A percentile compares a stretch with the other conserved stretches of the same genome.
These are phyloP conservation scores for Peucedramus taeniatus DNA, from an alignment of 2,113 vertebrate species.

Conservation along the genomic window DNA sequence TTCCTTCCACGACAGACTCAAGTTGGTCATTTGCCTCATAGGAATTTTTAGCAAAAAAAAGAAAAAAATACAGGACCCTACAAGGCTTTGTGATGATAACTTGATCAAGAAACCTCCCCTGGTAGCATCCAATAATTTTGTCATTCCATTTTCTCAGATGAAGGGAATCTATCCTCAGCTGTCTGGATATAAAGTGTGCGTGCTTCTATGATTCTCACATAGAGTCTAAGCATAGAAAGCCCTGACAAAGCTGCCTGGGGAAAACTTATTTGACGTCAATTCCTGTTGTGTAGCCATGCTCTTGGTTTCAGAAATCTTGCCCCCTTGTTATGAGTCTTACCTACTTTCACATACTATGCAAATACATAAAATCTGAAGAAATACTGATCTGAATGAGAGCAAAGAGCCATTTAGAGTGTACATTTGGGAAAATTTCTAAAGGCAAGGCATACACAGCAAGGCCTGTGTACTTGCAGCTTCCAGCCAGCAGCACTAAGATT, in stretches of 20 bases:
- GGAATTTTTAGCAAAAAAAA: neutral
- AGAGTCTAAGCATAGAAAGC: neutral
- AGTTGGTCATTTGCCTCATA: neutral
- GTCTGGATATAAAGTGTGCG: accelerated
- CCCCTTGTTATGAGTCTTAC: neutral
- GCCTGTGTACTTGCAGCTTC: neutral
- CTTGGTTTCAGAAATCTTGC: neutral
- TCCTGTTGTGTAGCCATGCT: neutral
- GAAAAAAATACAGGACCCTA: neutral
- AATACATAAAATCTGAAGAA: neutral
- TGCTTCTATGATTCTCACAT: neutral
- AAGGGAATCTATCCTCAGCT: neutral
- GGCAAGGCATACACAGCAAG: neutral
- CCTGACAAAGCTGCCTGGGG: neutral
- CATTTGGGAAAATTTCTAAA: neutral
- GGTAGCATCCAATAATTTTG: neutral
- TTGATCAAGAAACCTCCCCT: neutral
- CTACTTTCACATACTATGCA: neutral
- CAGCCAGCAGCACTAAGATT: neutral
- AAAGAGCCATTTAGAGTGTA: neutral
- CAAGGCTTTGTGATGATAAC: neutral
- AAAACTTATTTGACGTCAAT: neutral
- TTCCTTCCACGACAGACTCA: neutral
- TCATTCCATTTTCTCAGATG: neutral
- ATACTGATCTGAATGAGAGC: neutral